Conservation (phyloP, 2,797 vertebrate species). For the Tinamus major region DNA sequence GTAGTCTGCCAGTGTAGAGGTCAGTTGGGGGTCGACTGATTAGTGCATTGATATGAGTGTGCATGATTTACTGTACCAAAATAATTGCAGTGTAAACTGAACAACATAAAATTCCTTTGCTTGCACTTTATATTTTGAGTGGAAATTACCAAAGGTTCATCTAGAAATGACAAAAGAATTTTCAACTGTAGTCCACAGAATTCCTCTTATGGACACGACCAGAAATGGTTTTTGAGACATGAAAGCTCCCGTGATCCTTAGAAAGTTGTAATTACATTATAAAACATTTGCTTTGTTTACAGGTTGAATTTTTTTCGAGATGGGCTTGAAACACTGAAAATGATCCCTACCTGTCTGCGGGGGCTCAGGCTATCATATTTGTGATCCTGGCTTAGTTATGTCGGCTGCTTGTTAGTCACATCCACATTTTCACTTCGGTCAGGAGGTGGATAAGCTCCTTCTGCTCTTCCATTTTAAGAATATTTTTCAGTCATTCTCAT, state of each 20-base stretch:
- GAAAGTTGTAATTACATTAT: background rate
- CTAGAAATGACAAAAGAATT: background rate
- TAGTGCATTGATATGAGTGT: background rate
- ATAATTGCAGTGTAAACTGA: background rate
- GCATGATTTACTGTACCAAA: background rate
- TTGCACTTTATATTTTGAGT: fast-evolving
- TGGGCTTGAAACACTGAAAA: background rate
- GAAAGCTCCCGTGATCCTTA: background rate
- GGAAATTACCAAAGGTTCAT: background rate
- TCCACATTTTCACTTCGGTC: background rate
- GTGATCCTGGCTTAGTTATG: background rate
- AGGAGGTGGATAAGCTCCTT: background rate
- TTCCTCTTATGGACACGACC: background rate
- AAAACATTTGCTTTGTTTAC: background rate
- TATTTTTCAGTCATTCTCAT: background rate
- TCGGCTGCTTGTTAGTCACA: background rate
- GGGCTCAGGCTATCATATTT: background rate
- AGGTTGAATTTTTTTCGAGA: background rate
- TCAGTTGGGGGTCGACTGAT: background rate
- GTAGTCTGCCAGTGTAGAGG: background rate
- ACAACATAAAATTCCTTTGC: background rate
- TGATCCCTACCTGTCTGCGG: background rate
- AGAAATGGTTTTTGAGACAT: background rate
- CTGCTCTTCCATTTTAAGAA: background rate
- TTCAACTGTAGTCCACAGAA: background rate